phyloP scores from a whole-genome alignment of 2,113 vertebrate species.

The Puntigrus tetrazona region DNA sequence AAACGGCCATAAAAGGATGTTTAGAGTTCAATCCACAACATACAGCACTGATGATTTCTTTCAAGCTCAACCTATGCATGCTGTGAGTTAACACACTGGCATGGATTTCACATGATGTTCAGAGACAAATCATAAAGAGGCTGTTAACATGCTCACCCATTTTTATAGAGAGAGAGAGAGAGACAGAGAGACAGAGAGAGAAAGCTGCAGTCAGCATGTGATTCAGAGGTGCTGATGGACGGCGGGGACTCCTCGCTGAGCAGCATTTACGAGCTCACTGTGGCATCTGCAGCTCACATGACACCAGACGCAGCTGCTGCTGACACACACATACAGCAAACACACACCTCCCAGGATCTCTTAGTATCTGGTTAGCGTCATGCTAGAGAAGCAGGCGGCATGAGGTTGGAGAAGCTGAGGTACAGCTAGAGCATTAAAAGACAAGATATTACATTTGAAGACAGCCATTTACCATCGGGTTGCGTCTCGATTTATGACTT shows the following conservation, averaged over 20 bases:
- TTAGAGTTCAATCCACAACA: background rate
- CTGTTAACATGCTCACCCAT: background rate
- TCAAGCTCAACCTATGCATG: background rate
- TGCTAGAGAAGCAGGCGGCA: background rate
- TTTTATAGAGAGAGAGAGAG: background rate
- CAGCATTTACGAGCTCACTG: background rate
- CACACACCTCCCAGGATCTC: background rate
- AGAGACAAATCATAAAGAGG: background rate
- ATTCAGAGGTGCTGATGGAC: background rate
- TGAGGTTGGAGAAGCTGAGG: background rate
- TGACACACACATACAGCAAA: conserved; percentile 1
- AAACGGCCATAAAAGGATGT: background rate
- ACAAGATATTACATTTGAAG: background rate
- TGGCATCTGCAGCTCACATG: background rate
- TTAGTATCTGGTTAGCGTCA: background rate
- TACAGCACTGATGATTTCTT: background rate
- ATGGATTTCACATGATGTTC: background rate
- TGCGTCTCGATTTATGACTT: background rate
- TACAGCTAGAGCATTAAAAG: background rate
- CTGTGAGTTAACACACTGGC: background rate
- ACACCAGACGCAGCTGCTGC: background rate
- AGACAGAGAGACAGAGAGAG: background rate
- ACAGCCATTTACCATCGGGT: background rate
- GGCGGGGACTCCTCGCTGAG: background rate
- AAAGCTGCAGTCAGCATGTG: background rate